Conservation (phyloP, 2,888 invertebrate genomes). For the Crepidodera aurea region DNA sequence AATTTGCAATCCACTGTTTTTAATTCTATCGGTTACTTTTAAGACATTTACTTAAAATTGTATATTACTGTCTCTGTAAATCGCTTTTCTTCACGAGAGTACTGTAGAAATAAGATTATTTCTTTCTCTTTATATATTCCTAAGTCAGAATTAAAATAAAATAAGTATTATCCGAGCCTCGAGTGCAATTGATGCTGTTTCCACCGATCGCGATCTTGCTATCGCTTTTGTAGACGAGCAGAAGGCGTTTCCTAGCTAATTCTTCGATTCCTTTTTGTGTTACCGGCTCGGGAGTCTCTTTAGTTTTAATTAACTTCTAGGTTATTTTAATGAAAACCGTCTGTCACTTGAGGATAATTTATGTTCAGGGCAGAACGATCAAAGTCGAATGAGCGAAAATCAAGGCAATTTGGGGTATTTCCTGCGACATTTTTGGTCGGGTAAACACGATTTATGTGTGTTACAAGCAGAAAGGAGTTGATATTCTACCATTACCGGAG, state of each 20-base stretch:
- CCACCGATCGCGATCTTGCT: neutral
- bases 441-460: slow-evolving; percentile 16
- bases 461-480: neutral
- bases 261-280: slow-evolving; percentile 31
- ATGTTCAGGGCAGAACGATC: slow-evolving; percentile 24
- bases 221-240: slow-evolving; percentile 1
- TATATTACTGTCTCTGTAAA: too few relatives aligned
- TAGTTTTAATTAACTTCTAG: slow-evolving; percentile 34
- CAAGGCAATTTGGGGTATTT: slow-evolving; percentile 16
- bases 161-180: too few relatives aligned
- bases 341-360: slow-evolving; percentile 26
- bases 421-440: slow-evolving; percentile 11
- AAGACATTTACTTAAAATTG: too few relatives aligned
- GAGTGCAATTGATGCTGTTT: neutral
- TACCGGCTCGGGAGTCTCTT: slow-evolving; percentile 15
- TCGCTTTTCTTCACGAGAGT: too few relatives aligned
- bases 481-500: neutral
- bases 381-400: slow-evolving; percentile 12
- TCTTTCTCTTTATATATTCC: too few relatives aligned
- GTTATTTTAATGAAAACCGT: slow-evolving; percentile 35
- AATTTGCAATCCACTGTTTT: too few relatives aligned
- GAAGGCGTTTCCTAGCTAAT: slow-evolving; percentile 15
- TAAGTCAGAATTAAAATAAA: too few relatives aligned
- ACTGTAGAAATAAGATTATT: too few relatives aligned
- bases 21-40: too few relatives aligned